Conservation (phyloP, 2,113 vertebrate species). For the Dermatemys mawii region DNA sequence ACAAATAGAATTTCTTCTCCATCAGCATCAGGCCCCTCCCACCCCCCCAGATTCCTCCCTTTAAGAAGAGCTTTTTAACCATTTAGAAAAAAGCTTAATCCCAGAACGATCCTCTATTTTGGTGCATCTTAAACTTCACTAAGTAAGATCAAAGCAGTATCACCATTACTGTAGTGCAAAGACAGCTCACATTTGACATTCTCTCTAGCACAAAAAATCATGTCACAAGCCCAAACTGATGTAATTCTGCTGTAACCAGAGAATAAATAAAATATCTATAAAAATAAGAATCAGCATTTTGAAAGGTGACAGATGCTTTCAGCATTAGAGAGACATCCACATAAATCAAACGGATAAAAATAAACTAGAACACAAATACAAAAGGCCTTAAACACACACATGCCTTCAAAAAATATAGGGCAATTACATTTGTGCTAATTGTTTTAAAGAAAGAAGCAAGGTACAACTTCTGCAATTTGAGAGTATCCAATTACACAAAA, state of each 20-base stretch:
- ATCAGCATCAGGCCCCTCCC: rapidly evolving
- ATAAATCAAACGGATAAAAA: slow-evolving; percentile 53
- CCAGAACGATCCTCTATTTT: not conserved
- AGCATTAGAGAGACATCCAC: not conserved
- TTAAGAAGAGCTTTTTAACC: not conserved
- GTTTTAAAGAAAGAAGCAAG: slow-evolving; percentile 48
- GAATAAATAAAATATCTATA: not conserved
- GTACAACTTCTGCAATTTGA: slow-evolving; percentile 48
- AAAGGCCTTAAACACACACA: not conserved
- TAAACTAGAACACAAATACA: not conserved
- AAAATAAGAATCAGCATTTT: slow-evolving; percentile 39
- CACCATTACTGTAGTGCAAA: not conserved
- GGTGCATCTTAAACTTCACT: not conserved
- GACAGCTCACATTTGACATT: rapidly evolving
- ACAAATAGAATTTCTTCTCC: slow-evolving; percentile 23
- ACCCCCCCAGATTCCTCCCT: rapidly evolving
- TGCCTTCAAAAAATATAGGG: slow-evolving; percentile 28
- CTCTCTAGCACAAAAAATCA: not conserved
- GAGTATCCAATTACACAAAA: slow-evolving; percentile 40
- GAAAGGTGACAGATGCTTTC: not conserved
- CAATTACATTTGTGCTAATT: slow-evolving; percentile 59
- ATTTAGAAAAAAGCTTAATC: not conserved
- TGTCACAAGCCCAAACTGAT: not conserved
- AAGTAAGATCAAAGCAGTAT: not conserved
- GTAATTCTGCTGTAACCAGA: not conserved